Percentiles rank a stretch among this genome's conserved stretches.
Evolutionary conservation across 2,888 invertebrate species (phyloP).

Genomic region (Sphaeridia pumilis): DNA sequence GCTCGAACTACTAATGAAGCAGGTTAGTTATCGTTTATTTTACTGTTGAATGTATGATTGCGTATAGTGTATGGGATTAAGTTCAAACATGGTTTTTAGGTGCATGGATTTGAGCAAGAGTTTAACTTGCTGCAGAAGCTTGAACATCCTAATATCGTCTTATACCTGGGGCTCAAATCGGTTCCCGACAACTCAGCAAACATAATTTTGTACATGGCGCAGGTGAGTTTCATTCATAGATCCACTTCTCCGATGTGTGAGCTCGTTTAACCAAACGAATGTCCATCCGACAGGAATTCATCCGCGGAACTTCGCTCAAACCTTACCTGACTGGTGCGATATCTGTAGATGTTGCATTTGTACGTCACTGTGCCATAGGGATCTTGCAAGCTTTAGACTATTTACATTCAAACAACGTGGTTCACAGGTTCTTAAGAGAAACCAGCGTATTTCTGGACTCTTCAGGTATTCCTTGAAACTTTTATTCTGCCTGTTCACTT

Average conservation of each 20-base stretch:
- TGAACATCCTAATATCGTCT: slow-evolving; percentile 58
- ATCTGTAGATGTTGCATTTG: slow-evolving; percentile 45
- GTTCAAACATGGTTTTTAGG: slow-evolving; percentile 40
- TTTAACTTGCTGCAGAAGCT: slow-evolving; percentile 57
- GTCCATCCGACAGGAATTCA: slow-evolving; percentile 40
- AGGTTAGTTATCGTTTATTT: slow-evolving; percentile 13
- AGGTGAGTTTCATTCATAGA: slow-evolving; percentile 46
- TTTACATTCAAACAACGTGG: slow-evolving; percentile 67
- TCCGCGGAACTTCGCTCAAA: slow-evolving; percentile 41
- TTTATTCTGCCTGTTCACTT: too few relatives aligned
- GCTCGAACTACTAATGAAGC: slow-evolving; percentile 21
- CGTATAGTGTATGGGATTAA: not conserved
- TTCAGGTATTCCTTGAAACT: slow-evolving; percentile 18
- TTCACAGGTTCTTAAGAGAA: slow-evolving; percentile 68
- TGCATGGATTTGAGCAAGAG: slow-evolving; percentile 64
- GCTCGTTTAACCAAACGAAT: not conserved
- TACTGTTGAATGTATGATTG: not conserved
- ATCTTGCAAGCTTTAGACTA: slow-evolving; percentile 63
- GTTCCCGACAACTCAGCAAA: slow-evolving; percentile 50
- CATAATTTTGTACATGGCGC: slow-evolving; percentile 54
- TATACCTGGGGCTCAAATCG: slow-evolving; percentile 59
- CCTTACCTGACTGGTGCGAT: slow-evolving; percentile 46
- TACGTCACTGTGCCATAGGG: slow-evolving; percentile 57
- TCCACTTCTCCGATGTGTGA: not conserved
- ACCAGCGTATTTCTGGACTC: slow-evolving; percentile 61